Evolutionary conservation across 2,797 vertebrate species (phyloP).

Genomic region (Nothura maculosa): DNA sequence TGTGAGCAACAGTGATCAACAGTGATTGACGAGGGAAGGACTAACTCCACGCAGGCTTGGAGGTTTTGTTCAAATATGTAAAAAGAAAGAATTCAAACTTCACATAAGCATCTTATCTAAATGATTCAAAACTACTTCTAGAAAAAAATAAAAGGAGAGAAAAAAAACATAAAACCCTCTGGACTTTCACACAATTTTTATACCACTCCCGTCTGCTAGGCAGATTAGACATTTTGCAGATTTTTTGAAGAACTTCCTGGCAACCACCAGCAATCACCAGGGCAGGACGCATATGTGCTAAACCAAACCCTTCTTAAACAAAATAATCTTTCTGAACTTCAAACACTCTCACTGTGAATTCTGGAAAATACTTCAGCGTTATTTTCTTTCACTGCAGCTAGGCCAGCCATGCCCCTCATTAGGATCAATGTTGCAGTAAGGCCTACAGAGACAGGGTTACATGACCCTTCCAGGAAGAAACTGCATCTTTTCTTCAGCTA

Average conservation of each 20-base stretch:
- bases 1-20: no score
- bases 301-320: conserved; percentile 64
- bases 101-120: conserved; percentile 27
- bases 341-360: not conserved
- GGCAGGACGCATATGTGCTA: conserved; percentile 67
- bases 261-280: conserved; percentile 67
- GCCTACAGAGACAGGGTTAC: not conserved
- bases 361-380: conserved; percentile 1
- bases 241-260: conserved; percentile 71
- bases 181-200: conserved; percentile 61
- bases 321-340: conserved; percentile 55
- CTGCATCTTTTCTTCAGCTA: not conserved
- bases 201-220: conserved; percentile 62
- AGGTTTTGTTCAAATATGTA: conserved; percentile 45
- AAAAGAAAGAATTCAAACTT: conserved; percentile 42
- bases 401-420: not conserved
- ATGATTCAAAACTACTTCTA: conserved; percentile 27
- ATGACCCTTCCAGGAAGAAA: not conserved
- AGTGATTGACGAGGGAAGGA: conserved; percentile 22
- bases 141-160: conserved; percentile 15
- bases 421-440: not conserved
- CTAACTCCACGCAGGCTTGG: conserved; percentile 19
- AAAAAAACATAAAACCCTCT: conserved; percentile 22
- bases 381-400: conserved; percentile 8
- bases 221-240: conserved; percentile 69